Base-by-base conservation (phyloP, 1,140 invertebrate genomes). In the Drosophila ironensis region DNA sequence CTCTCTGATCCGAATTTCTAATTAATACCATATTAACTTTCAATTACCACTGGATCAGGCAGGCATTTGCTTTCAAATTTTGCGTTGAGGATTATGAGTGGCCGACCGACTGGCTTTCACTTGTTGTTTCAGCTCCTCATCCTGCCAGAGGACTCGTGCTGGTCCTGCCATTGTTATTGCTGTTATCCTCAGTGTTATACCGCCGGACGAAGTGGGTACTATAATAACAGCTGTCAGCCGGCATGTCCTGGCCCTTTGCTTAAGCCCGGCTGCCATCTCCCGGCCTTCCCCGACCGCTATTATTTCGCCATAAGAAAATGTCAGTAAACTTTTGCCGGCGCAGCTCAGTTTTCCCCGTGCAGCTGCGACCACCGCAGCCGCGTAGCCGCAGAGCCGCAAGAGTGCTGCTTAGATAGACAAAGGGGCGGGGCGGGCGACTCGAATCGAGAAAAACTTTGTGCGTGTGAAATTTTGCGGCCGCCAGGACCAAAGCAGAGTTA, bases 261-360 rank as follows among this genome's bases (percentile, higher is more conserved):
- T 52, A 70, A 69, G 52, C 42, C 60, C 28, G 52, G n/a, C 38
- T 20, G 27, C 30, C 11, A 33, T 33, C 30, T 12, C 30, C n/a
- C 9, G 0, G 2, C 28, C n/a, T 11, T 46, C 33, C 19, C 28
- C 59, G 45, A 37, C 74, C 50, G 53, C 72, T 78, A 82, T 84
- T 84, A 72, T 78, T 84, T 84, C 59, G 63, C 54, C 78, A 86
- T 74, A 74, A 74, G 78, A 84, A 84, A 84, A 86, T 61, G 73
- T 78, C 80, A 78, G 80, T 73, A 84, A 84, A 84, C 63, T 84
- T 82, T 72, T 54, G 38, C 72, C 40, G 51, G 38, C 53, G 22
- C 66, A 59, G 41, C 33, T 37, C 33, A 37, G 33, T 44, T 74
- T 57, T 27, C 51, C 35, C 48, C 59, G 28, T 40, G 70, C 78